phyloP scores from a whole-genome alignment of 2,888 invertebrate genomes.

The Synergus umbraculus region DNA sequence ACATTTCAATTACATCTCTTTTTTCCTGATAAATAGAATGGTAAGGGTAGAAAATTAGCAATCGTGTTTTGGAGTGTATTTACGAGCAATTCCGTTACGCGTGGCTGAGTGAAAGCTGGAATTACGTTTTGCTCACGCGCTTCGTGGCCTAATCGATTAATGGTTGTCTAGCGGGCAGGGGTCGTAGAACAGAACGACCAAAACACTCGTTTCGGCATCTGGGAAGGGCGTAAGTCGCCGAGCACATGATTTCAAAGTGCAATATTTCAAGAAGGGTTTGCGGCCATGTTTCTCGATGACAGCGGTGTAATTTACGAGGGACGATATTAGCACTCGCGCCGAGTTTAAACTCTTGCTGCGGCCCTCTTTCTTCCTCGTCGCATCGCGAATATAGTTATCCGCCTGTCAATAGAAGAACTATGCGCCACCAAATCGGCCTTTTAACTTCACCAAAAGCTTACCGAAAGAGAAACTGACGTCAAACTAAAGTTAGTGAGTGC shows the following conservation, averaged over 20 bases:
- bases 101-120: constrained; percentile 38
- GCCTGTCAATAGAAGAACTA: constrained; percentile 38
- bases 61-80: constrained; percentile 40
- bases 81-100: constrained; percentile 40
- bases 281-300: constrained; percentile 64
- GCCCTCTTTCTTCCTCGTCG: constrained; percentile 42
- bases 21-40: constrained; percentile 5
- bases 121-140: constrained; percentile 39
- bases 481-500: neutral
- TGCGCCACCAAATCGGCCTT: constrained; percentile 19
- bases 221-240: constrained; percentile 41
- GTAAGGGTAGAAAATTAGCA: constrained; percentile 39
- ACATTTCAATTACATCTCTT: constrained; percentile 6
- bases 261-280: constrained; percentile 51
- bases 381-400: constrained; percentile 37
- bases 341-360: constrained; percentile 52
- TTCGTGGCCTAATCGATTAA: constrained; percentile 40
- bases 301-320: constrained; percentile 68
- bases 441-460: constrained; percentile 27
- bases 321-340: constrained; percentile 62
- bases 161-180: constrained; percentile 34
- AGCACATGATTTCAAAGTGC: constrained; percentile 44
- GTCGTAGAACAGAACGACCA: constrained; percentile 25
- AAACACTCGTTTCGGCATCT: constrained; percentile 41
- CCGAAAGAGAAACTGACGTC: constrained; percentile 12